These are phyloP conservation scores for Metridium senile DNA, from an alignment of 92 coral and sea anemone species.

Conservation along the genomic window DNA sequence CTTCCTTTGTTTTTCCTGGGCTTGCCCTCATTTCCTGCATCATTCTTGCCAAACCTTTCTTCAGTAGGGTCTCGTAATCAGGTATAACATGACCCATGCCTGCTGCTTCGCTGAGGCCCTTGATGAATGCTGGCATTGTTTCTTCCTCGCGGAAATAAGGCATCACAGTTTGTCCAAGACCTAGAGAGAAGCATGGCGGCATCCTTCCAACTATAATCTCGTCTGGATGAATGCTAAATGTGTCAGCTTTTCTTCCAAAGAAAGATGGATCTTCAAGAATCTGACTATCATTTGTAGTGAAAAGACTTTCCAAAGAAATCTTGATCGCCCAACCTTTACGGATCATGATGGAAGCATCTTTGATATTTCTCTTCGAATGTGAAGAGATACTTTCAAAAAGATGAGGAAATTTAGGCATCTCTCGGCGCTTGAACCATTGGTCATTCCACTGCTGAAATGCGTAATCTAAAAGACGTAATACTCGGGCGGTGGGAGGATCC, in stretches of 20 bases:
- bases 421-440: slow-evolving; percentile 73
- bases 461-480: slow-evolving; percentile 54
- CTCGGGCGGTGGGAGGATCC: slow-evolving; percentile 76
- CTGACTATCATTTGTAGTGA: slow-evolving; percentile 44
- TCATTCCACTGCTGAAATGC: slow-evolving; percentile 83
- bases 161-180: slow-evolving; percentile 74
- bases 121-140: slow-evolving; percentile 72
- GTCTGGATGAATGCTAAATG: slow-evolving; percentile 70
- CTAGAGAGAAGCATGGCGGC: slow-evolving; percentile 69
- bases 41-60: slow-evolving; percentile 54
- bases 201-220: slow-evolving; percentile 78
- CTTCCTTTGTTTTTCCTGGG: slow-evolving; percentile 17
- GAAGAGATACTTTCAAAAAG: slow-evolving; percentile 16
- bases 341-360: slow-evolving; percentile 56
- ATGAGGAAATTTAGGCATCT: slow-evolving; percentile 67
- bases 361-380: not conserved
- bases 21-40: slow-evolving; percentile 50
- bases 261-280: slow-evolving; percentile 47
- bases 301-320: slow-evolving; percentile 42
- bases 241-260: slow-evolving; percentile 66
- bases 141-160: slow-evolving; percentile 76
- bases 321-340: slow-evolving; percentile 78
- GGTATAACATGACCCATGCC: slow-evolving; percentile 75
- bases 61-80: slow-evolving; percentile 48
- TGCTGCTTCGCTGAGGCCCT: slow-evolving; percentile 79